Base-by-base conservation (phyloP, 2,888 invertebrate species). In the Koerneria pararmatus region DNA sequence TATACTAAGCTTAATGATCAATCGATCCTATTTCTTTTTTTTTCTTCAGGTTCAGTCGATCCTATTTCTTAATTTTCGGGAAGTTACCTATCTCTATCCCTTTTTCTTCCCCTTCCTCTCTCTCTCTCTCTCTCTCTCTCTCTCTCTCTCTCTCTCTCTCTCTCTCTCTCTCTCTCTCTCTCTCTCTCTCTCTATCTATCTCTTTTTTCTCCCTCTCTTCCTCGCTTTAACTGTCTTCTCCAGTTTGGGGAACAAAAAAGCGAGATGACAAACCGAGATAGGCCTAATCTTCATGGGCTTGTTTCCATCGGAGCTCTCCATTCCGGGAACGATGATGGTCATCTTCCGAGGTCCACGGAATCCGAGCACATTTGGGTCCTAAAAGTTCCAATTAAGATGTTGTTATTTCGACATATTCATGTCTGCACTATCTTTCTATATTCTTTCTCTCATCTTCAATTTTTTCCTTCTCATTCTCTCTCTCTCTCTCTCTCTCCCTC, bases 321-420 rank as follows among this genome's bases (percentile, higher is more conserved):
- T 94, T 5, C 95, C 97, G 0, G 98, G 98, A 72, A 98, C 89
- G 72, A 99, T 89, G 1, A 98, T 93, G 0, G 95, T 97, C 98
- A 99, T 99, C 86, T 95, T 98, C 59, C 98, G 89, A 1, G 98
- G 98, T 1, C 98, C 98, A 86, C 97, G 97, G 86, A 99, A 99
- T 63, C 98, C 98, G 68, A 99, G 87, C 2, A 99, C 95, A 85
- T 99, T 99, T 35, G 97, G 95, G 83, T 98, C 97, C 90, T 92
- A 85, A 5, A 87, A 76, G 46, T 6, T 2, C 19, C 3, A 31
- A 3, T 31, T 3, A n/a, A n/a, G n/a, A n/a, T n/a, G n/a, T n/a
- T n/a, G n/a, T n/a, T n/a, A n/a, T n/a, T n/a, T n/a, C n/a, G n/a
- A n/a, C n/a, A n/a, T n/a, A n/a, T n/a, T n/a, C n/a, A n/a, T n/a